Percentiles rank a stretch among this genome's conserved stretches.
phyloP scores from a whole-genome alignment of 2,113 vertebrate genomes.

The Apteryx owenii region DNA sequence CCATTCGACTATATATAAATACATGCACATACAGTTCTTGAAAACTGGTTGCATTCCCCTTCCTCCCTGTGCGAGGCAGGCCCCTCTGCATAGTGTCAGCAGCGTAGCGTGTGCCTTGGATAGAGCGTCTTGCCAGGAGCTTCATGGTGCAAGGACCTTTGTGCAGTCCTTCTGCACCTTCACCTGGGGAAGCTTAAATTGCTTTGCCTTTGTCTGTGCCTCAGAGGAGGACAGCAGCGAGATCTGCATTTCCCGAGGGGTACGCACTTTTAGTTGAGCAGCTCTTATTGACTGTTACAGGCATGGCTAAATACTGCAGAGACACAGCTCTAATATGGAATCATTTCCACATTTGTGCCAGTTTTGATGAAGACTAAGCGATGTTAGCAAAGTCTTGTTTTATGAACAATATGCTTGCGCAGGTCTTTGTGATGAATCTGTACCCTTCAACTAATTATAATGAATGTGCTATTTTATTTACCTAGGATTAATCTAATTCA shows the following conservation, averaged over 20 bases:
- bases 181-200: background rate
- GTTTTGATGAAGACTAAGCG: background rate
- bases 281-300: background rate
- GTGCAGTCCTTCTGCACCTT: background rate
- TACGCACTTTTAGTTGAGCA: background rate
- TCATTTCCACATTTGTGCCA: background rate
- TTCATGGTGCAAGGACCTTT: background rate
- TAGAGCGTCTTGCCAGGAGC: background rate
- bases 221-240: background rate
- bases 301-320: background rate
- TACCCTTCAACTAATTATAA: background rate
- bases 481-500: slow-evolving; percentile 17
- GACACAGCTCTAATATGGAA: background rate
- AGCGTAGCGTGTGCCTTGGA: too few relatives aligned
- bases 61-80: background rate
- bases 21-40: background rate
- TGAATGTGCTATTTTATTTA: background rate
- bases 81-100: background rate
- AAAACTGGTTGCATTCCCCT: background rate
- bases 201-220: background rate
- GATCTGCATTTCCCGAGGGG: background rate
- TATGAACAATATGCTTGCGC: background rate
- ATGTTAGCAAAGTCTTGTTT: background rate
- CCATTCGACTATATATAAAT: background rate
- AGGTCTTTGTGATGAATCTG: background rate